Evolutionary conservation across 2,113 vertebrate genomes (phyloP), one percentile per base, ranked within the genome.

Genomic region (Aviceda subcristata): DNA sequence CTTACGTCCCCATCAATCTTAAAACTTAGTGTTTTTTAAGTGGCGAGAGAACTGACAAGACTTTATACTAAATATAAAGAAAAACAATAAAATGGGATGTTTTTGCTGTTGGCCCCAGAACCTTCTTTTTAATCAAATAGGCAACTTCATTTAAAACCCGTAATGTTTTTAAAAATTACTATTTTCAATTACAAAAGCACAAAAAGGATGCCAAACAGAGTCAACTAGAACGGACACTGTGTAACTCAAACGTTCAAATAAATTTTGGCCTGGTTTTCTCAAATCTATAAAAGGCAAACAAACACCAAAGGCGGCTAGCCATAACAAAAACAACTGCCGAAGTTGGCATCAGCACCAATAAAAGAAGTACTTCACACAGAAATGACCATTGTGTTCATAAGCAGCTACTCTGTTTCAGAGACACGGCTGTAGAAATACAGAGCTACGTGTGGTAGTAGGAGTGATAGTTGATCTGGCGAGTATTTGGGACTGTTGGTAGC

Each of bases 401-500:
- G 21, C 27, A 71, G 21, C 22, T 59, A 56, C 22, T 81, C n/a
- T n/a, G 4, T 50, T 71, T 41, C 38, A 75, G 26, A 68, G 26
- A 78, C 2, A 1, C 8, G 11, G 30, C 55, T 24, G 14, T n/a
- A 72, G 74, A 76, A 63, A 46, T 7, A 43, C 1, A 41, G 7
- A 29, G 16, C 55, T 14, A 9, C 7, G 6, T 4, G 3, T 12
- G 5, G 19, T 7, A 48, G 8, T 6, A 67, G 34, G 6, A 80
- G 32, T 1, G 0, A 53, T 3, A 71, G 26, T 1, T 27, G 10
- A 62, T 22, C 8, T n/a, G 7, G 7, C 2, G 83, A 72, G 11
- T 53, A 62, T 36, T 48, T 72, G 16, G 23, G 30, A 67, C 14
- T 73, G 74, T 34, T 15, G 41, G 16, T 12, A 85, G 53, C 13